phyloP scores from a whole-genome alignment of 2,888 invertebrate genomes.

The Agrypnus murinus region DNA sequence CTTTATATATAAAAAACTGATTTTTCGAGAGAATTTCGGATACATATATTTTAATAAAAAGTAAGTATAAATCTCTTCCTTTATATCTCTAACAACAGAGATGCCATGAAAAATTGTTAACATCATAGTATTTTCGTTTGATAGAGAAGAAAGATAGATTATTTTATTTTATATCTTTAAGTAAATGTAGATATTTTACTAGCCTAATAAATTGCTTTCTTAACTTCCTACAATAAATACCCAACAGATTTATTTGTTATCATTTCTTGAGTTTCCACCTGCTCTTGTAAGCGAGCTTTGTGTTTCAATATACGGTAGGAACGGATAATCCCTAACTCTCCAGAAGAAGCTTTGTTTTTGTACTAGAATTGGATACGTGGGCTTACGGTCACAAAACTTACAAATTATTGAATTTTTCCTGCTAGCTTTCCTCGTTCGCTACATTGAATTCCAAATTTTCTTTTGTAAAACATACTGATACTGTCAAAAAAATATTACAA shows the following conservation, averaged over 20 bases:
- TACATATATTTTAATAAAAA: too few species aligned
- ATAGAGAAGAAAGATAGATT: too few species aligned
- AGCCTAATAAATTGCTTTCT: slow-evolving; percentile 40
- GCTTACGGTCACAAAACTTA: slow-evolving; percentile 47
- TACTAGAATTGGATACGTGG: slow-evolving; percentile 45
- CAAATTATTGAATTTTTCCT: slow-evolving; percentile 48
- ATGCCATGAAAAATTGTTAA: neutral
- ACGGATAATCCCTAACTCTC: slow-evolving; percentile 50
- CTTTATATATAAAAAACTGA: too few species aligned
- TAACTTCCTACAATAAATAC: slow-evolving; percentile 28
- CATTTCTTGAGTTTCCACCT: slow-evolving; percentile 53
- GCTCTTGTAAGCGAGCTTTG: slow-evolving; percentile 50
- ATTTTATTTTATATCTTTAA: too few species aligned
- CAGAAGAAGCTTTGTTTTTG: slow-evolving; percentile 46
- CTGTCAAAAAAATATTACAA: slow-evolving; percentile 8
- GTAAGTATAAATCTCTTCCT: too few species aligned
- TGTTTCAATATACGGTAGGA: slow-evolving; percentile 49
- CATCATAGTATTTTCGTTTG: neutral
- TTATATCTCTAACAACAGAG: too few species aligned
- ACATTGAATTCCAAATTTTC: slow-evolving; percentile 29
- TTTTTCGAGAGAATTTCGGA: too few species aligned
- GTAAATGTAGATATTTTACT: too few species aligned
- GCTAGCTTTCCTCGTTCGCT: slow-evolving; percentile 28
- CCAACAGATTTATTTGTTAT: slow-evolving; percentile 50
- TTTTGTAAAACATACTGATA: slow-evolving; percentile 28